phyloP scores from a whole-genome alignment of 2,113 vertebrate genomes.

The Prinia subflava region DNA sequence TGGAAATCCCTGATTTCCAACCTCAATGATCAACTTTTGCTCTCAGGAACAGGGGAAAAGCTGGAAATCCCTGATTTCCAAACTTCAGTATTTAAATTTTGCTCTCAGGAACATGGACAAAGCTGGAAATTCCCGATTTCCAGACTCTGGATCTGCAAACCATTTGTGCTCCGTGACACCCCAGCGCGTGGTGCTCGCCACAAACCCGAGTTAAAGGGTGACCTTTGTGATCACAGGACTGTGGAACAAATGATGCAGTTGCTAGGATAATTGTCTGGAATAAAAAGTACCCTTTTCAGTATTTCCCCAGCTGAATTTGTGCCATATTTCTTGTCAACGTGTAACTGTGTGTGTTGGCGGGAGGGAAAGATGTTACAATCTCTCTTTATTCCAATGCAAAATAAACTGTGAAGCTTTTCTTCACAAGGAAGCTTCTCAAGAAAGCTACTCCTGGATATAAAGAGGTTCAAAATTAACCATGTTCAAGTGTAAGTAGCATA shows the following conservation, averaged over 20 bases:
- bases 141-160: neutral
- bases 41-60: too few relatives aligned
- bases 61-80: too few relatives aligned
- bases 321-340: constrained; percentile 19
- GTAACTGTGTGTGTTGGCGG: neutral
- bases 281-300: neutral
- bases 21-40: too few relatives aligned
- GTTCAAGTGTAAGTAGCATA: neutral
- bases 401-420: neutral
- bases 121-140: neutral
- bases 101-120: neutral
- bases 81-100: too few relatives aligned
- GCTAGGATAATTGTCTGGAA: neutral
- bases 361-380: constrained; percentile 5
- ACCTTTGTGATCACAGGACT: neutral
- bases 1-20: too few relatives aligned
- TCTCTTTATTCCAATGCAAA: neutral
- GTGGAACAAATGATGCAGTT: neutral
- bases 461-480: neutral
- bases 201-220: neutral
- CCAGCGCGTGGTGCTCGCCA: rapidly evolving
- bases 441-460: neutral
- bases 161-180: neutral
- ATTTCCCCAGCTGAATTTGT: neutral
- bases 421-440: neutral